phyloP scores from a whole-genome alignment of 1,140 invertebrate genomes.

The Brachionus manjavacas region DNA sequence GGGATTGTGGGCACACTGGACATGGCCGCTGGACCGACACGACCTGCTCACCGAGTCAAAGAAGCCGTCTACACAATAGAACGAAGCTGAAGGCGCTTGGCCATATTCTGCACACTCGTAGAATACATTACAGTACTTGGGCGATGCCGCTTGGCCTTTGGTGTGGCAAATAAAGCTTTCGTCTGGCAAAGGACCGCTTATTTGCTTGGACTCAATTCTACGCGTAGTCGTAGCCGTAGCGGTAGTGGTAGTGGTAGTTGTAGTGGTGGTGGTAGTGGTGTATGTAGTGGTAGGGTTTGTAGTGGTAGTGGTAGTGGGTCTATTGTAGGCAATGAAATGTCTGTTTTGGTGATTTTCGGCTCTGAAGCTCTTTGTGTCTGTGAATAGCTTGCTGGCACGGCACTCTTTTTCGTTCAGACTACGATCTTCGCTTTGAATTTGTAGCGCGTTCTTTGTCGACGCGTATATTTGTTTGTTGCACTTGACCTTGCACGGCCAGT shows the following conservation, averaged over 20 bases:
- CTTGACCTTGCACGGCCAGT: constrained; percentile 35
- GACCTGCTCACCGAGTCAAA: not conserved
- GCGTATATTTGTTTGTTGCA: constrained; percentile 9
- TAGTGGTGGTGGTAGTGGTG: not conserved
- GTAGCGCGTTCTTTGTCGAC: not conserved
- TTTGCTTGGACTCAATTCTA: not conserved
- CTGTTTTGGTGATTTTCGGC: not conserved
- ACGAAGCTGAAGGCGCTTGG: not conserved
- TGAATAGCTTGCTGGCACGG: not conserved
- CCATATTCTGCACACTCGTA: constrained; percentile 14
- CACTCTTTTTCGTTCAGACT: constrained; percentile 7
- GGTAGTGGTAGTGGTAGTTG: not conserved
- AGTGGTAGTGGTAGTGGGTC: not conserved
- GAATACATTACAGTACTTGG: constrained; percentile 37
- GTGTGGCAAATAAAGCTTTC: constrained; percentile 14
- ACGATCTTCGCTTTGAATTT: constrained; percentile 12
- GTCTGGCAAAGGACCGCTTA: not conserved
- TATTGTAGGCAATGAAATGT: not conserved
- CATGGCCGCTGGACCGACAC: not conserved
- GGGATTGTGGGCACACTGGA: not conserved
- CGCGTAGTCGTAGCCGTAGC: not conserved
- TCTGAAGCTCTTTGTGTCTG: not conserved
- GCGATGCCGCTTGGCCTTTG: not conserved
- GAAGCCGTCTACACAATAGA: not conserved
- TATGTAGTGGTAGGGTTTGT: not conserved